A percentile compares a stretch with the other conserved stretches of the same genome.
These are phyloP conservation scores for Typhlichthys eigenmanni DNA, from an alignment of 2,797 vertebrate species.

Conservation along the genomic window DNA sequence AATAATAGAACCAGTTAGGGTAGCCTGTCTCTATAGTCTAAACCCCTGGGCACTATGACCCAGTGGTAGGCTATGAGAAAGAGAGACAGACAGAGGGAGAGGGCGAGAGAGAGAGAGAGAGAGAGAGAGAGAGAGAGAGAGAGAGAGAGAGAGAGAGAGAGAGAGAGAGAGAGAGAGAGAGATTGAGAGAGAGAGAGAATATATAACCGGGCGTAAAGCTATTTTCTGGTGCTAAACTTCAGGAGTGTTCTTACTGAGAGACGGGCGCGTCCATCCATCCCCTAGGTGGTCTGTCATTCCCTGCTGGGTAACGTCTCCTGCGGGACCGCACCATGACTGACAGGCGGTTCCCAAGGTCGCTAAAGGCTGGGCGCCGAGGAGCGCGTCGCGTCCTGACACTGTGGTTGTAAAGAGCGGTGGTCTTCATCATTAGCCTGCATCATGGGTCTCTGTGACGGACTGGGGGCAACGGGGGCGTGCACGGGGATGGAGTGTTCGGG, in stretches of 20 bases:
- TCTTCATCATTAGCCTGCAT: too few species aligned
- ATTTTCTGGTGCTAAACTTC: conserved; percentile 48
- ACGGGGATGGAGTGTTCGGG: conserved; percentile 30
- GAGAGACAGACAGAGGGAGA: background rate
- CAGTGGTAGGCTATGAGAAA: conserved; percentile 15
- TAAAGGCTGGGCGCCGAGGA: too few species aligned
- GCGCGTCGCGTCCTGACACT: background rate
- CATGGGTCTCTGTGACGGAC: too few species aligned
- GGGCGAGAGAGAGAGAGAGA: background rate
- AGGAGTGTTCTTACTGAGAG: conserved; percentile 20
- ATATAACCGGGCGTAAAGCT: conserved; percentile 58
- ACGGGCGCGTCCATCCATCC: too few species aligned
- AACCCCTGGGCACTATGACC: conserved; percentile 44
- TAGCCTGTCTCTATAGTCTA: background rate
- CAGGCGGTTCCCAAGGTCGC: too few species aligned
- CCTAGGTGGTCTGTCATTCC: too few species aligned
- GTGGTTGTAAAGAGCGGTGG: too few species aligned
- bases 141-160: background rate
- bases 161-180: conserved; percentile 1
- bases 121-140: background rate
- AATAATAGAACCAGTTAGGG: background rate
- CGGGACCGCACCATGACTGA: too few species aligned
- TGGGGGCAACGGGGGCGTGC: too few species aligned
- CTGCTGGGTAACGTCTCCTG: too few species aligned
- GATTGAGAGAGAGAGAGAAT: conserved; percentile 7